These are phyloP conservation scores for Nematolebias whitei DNA, from an alignment of 2,113 vertebrate species.

Conservation along the genomic window DNA sequence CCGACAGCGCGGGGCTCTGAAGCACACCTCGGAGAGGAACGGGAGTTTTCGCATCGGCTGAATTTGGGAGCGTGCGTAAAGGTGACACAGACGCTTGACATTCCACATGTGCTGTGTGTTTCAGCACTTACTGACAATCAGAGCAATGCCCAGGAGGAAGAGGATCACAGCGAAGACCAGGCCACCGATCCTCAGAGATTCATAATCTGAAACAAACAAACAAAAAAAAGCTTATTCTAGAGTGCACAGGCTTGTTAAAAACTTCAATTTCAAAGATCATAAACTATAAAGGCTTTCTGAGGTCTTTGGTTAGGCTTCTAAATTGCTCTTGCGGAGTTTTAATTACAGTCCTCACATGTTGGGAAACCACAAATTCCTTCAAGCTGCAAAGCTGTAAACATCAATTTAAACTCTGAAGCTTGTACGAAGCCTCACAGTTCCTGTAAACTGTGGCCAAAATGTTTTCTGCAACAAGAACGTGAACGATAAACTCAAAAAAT, in stretches of 20 bases:
- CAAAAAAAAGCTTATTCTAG: neutral
- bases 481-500: no score
- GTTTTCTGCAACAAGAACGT: no score
- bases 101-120: neutral
- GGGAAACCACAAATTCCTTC: slow-evolving; percentile 17
- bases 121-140: slow-evolving; percentile 87
- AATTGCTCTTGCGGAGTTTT: slow-evolving; percentile 1
- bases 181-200: slow-evolving; percentile 87
- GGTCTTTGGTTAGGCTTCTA: neutral
- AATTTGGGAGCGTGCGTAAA: neutral
- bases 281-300: neutral
- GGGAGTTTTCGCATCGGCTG: slow-evolving; percentile 12
- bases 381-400: slow-evolving; percentile 7
- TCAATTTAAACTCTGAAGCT: neutral
- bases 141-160: slow-evolving; percentile 86
- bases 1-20: slow-evolving; percentile 5
- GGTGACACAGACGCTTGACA: neutral
- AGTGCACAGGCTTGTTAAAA: neutral
- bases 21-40: neutral
- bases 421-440: neutral
- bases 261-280: neutral
- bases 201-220: slow-evolving; percentile 82
- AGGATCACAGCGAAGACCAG: slow-evolving; percentile 87
- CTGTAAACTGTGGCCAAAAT: no score
- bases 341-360: neutral